Evolutionary conservation across 1,140 invertebrate genomes (phyloP).

Genomic region (Pseudomyrmex concolor): DNA sequence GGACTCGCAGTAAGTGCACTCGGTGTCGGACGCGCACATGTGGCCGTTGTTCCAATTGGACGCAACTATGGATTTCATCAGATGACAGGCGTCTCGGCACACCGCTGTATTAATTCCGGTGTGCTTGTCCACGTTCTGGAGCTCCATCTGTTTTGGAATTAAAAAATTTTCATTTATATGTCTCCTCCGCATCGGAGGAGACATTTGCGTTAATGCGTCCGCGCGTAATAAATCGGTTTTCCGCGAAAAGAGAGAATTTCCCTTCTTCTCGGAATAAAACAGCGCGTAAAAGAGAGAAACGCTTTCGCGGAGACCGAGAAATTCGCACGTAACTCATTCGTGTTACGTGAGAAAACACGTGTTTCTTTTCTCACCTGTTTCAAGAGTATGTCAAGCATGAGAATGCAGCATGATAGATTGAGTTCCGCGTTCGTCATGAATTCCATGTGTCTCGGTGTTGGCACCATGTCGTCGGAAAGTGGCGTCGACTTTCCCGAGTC

Average conservation of each 20-base stretch:
- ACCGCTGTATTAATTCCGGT: conserved; percentile 91
- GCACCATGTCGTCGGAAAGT: conserved; percentile 90
- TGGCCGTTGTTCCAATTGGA: conserved; percentile 91
- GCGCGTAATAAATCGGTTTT: too few relatives aligned
- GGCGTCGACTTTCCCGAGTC: conserved; percentile 89
- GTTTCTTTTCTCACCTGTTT: conserved; percentile 90
- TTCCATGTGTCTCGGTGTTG: conserved; percentile 86
- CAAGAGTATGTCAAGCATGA: conserved; percentile 97
- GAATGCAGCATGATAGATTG: conserved; percentile 96
- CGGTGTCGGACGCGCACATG: conserved; percentile 87
- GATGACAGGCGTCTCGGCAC: conserved; percentile 90
- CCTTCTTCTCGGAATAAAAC: background rate
- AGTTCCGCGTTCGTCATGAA: conserved; percentile 89
- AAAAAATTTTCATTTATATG: too few relatives aligned
- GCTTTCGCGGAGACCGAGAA: too few relatives aligned
- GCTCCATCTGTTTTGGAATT: conserved; percentile 90
- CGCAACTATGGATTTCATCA: conserved; percentile 93
- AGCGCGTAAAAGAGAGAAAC: too few relatives aligned
- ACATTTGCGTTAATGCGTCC: too few relatives aligned
- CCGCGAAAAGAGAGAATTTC: too few relatives aligned
- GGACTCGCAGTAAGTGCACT: conserved; percentile 96
- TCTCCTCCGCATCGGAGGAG: too few relatives aligned
- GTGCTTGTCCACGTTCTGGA: conserved; percentile 95
- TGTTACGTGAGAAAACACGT: background rate
- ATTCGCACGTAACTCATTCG: background rate